A percentile compares a stretch with the other conserved stretches of the same genome.
Conservation (phyloP, 1,140 invertebrate genomes). For the Sinonovacula constricta region DNA sequence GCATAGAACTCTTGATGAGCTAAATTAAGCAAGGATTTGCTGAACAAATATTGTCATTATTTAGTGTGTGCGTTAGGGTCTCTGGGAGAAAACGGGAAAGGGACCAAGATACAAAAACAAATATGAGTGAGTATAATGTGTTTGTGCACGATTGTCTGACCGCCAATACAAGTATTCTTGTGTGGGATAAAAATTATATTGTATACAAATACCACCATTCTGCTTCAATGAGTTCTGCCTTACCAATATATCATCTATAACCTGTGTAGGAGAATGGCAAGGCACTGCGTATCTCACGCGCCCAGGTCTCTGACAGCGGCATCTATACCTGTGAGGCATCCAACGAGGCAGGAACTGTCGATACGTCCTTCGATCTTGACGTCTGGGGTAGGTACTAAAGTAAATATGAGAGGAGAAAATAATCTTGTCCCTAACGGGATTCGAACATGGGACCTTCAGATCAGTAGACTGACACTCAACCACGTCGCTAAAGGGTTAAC, state of each 20-base stretch:
- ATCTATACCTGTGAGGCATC: conserved; percentile 66
- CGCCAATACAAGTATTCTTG: too few relatives aligned
- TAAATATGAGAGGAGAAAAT: too few relatives aligned
- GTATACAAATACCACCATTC: neutral
- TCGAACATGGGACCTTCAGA: too few relatives aligned
- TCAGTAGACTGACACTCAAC: too few relatives aligned
- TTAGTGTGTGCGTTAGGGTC: too few relatives aligned
- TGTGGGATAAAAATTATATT: neutral
- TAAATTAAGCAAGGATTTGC: too few relatives aligned
- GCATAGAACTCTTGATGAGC: too few relatives aligned
- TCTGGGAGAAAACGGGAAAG: neutral
- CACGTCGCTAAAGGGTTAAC: too few relatives aligned
- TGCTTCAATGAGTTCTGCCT: neutral
- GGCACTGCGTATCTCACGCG: conserved; percentile 24
- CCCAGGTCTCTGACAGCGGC: conserved; percentile 61
- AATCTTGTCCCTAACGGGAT: too few relatives aligned
- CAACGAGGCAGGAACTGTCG: conserved; percentile 75
- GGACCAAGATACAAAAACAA: neutral
- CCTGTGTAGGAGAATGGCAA: conserved; percentile 24
- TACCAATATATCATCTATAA: neutral
- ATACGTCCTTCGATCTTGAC: conserved; percentile 74
- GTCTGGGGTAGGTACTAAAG: conserved; percentile 74
- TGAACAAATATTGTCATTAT: too few relatives aligned
- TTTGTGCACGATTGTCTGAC: neutral
- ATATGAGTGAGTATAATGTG: neutral